phyloP scores from a whole-genome alignment of 2,113 vertebrate genomes.

The Xiphophorus maculatus region DNA sequence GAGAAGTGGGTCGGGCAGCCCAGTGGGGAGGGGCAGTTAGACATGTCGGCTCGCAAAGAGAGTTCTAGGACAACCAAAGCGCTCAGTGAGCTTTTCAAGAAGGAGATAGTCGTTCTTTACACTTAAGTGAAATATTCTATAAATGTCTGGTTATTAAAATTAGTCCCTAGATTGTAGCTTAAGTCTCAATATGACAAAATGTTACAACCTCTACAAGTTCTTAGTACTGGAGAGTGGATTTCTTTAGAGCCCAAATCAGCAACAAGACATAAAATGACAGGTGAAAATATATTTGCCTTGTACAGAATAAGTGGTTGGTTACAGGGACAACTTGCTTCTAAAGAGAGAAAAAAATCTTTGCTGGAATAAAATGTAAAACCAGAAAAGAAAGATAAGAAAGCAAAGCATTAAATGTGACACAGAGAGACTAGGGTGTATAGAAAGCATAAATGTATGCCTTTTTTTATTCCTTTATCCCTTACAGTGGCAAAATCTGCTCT shows the following conservation, averaged over 20 bases:
- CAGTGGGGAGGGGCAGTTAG: slow-evolving; percentile 82
- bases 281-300: slow-evolving; percentile 15
- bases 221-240: slow-evolving; percentile 33
- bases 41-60: slow-evolving; percentile 82
- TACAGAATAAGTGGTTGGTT: slow-evolving; percentile 8
- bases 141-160: slow-evolving; percentile 29
- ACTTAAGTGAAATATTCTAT: slow-evolving; percentile 15
- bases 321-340: slow-evolving; percentile 6
- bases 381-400: slow-evolving; percentile 5
- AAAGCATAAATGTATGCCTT: slow-evolving; percentile 49
- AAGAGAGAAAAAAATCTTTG: slow-evolving; percentile 19
- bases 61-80: slow-evolving; percentile 81
- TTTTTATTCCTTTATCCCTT: slow-evolving; percentile 56
- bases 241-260: slow-evolving; percentile 15
- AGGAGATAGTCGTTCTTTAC: slow-evolving; percentile 29
- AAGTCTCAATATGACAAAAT: slow-evolving; percentile 44
- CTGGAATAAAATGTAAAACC: not conserved
- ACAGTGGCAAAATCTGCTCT: slow-evolving; percentile 63
- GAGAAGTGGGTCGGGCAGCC: slow-evolving; percentile 83
- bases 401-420: slow-evolving; percentile 4
- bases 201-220: slow-evolving; percentile 26
- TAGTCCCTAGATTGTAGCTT: slow-evolving; percentile 13
- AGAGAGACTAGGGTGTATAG: slow-evolving; percentile 17
- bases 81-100: slow-evolving; percentile 55
- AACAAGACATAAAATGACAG: not conserved